Evolutionary conservation across 2,113 vertebrate species (phyloP).

Genomic region (Columba livia): DNA sequence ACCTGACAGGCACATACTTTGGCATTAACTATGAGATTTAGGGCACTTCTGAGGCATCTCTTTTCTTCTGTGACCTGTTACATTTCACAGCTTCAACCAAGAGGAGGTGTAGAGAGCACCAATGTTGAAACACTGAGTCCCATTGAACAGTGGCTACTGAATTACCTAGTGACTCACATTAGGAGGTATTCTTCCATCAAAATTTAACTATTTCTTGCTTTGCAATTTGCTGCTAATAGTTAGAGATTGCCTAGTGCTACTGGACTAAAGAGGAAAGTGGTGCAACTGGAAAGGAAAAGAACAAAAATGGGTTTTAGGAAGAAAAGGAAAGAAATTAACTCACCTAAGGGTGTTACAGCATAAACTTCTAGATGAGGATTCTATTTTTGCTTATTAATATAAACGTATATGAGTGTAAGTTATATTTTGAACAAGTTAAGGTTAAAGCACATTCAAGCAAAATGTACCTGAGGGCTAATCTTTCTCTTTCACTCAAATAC

Average conservation of each 20-base stretch:
- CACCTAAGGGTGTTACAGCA: not conserved
- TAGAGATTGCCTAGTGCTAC: not conserved
- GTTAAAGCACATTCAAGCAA: not conserved
- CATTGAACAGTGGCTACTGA: not conserved
- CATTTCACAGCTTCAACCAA: not conserved
- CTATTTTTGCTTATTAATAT: not conserved
- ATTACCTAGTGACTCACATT: not conserved
- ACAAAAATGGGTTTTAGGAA: not conserved
- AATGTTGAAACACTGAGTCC: not conserved
- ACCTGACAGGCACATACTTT: not conserved
- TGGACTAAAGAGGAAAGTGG: not conserved
- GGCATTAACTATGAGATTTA: not conserved
- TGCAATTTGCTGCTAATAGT: not conserved
- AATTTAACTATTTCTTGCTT: not conserved
- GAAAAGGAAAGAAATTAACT: not conserved
- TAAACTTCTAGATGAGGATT: not conserved
- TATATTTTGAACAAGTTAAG: not conserved
- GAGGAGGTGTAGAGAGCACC: not conserved
- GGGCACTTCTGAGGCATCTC: not conserved
- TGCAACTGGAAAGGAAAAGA: not conserved
- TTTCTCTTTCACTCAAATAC: not conserved
- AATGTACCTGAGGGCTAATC: not conserved
- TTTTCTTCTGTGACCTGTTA: not conserved
- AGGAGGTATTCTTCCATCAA: not conserved
- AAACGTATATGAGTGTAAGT: not conserved